These are phyloP conservation scores for Pediacus dermestoides DNA, from an alignment of 2,888 invertebrate genomes.

Conservation along the genomic window DNA sequence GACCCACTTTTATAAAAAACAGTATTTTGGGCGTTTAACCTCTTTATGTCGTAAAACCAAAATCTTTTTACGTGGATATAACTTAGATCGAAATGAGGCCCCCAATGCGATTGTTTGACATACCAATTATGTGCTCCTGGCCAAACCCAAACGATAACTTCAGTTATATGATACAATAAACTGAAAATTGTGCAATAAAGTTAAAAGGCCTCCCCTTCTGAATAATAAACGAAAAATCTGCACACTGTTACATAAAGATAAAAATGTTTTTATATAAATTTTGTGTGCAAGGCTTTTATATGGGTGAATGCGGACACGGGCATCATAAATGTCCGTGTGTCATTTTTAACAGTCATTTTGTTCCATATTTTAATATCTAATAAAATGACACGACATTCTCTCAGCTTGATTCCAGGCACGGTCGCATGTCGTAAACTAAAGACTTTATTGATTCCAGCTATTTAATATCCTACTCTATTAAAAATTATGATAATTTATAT, in stretches of 20 bases:
- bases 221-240: no score
- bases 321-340: slow-evolving; percentile 41
- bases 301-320: slow-evolving; percentile 20
- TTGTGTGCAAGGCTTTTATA: slow-evolving; percentile 22
- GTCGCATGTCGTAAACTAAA: slow-evolving; percentile 23
- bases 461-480: slow-evolving; percentile 33
- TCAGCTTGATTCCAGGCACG: slow-evolving; percentile 9
- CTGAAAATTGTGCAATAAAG: no score
- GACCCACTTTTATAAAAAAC: no score
- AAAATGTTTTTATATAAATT: slow-evolving; percentile 19
- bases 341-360: slow-evolving; percentile 41
- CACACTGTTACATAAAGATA: slow-evolving; percentile 21
- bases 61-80: no score
- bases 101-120: no score
- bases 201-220: no score
- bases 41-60: no score
- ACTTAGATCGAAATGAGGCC: no score
- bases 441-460: slow-evolving; percentile 31
- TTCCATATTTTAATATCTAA: slow-evolving; percentile 48
- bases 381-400: slow-evolving; percentile 38
- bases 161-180: no score
- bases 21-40: no score
- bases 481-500: slow-evolving; percentile 20
- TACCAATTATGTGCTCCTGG: no score
- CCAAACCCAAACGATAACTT: no score